phyloP scores from a whole-genome alignment of 2,888 invertebrate species.

The Stenurella melanura region DNA sequence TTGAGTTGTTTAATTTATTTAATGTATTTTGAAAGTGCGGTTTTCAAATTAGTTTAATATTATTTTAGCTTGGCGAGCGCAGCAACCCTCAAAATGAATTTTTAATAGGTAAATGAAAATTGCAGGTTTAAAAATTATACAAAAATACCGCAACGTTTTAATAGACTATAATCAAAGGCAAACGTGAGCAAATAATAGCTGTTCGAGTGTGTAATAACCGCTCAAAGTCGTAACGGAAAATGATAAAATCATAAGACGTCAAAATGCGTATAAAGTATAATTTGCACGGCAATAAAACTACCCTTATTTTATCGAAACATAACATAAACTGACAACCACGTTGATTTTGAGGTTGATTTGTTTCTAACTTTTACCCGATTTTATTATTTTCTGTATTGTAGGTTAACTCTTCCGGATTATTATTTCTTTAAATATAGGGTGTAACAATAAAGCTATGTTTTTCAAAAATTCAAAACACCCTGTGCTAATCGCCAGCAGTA shows the following conservation, averaged over 20 bases:
- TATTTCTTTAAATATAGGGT: no score
- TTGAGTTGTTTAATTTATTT: neutral
- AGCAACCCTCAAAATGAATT: neutral
- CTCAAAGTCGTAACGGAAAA: neutral
- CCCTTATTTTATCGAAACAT: neutral
- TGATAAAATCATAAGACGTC: neutral
- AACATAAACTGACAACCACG: no score
- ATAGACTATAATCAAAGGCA: no score
- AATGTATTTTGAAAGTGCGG: neutral
- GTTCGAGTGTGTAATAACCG: neutral
- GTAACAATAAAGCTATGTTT: no score
- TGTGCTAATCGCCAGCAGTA: no score
- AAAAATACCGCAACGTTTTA: neutral
- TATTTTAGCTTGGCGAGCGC: neutral
- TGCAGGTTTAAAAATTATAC: neutral
- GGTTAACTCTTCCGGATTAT: no score
- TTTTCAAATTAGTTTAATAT: neutral
- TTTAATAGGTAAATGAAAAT: neutral
- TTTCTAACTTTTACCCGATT: no score
- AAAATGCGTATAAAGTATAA: neutral
- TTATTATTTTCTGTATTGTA: no score
- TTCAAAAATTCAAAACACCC: no score
- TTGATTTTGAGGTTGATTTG: no score
- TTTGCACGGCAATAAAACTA: neutral
- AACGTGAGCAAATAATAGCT: neutral